Percentiles rank a stretch among this genome's conserved stretches.
These are phyloP conservation scores for Charadrius vociferus DNA, from an alignment of 2,113 vertebrate species.

Conservation along the genomic window DNA sequence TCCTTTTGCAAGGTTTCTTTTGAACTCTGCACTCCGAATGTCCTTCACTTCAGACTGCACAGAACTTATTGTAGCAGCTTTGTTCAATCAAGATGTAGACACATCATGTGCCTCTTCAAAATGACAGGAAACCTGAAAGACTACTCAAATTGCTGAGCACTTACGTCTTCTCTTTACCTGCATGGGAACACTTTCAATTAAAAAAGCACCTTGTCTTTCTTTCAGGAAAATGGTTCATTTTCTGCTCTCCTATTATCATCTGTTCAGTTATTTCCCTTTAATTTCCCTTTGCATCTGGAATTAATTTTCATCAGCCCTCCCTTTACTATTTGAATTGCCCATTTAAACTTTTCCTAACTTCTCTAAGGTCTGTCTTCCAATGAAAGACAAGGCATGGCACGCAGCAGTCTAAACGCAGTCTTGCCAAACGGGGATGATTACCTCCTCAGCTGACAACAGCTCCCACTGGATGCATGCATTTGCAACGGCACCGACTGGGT, in stretches of 20 bases:
- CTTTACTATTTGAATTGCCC: not conserved
- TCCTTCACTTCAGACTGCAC: not conserved
- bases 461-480: not conserved
- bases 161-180: not conserved
- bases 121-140: not conserved
- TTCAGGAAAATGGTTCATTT: slow-evolving; percentile 1
- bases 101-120: not conserved
- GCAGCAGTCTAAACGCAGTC: not conserved
- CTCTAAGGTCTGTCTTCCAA: not conserved
- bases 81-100: not conserved
- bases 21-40: not conserved
- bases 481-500: not conserved
- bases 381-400: not conserved
- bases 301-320: slow-evolving; percentile 33
- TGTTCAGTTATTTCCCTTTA: slow-evolving; percentile 15
- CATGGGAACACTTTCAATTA: slow-evolving; percentile 7
- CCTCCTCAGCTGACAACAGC: not conserved
- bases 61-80: not conserved
- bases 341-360: slow-evolving; percentile 41
- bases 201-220: slow-evolving; percentile 1
- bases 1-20: not conserved
- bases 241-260: slow-evolving; percentile 20
- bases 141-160: not conserved
- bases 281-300: slow-evolving; percentile 51
- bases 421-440: not conserved